Evolutionary conservation across 1,140 invertebrate genomes (phyloP).

Genomic region (Heliothis virescens): DNA sequence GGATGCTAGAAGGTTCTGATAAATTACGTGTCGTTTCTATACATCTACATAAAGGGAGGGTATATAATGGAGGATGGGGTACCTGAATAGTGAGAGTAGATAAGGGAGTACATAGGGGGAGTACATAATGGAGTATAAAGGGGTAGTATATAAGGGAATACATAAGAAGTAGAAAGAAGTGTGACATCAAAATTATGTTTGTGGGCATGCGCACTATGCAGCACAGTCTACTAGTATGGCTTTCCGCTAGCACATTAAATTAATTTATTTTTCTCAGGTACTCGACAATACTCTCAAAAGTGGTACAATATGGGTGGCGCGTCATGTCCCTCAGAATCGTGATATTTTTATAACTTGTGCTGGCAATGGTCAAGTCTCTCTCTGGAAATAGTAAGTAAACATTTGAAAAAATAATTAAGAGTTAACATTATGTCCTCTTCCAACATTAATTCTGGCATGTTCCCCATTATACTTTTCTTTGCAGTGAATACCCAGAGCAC

Average conservation of each 20-base stretch:
- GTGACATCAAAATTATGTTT: no score
- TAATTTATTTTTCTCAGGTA: slow-evolving; percentile 66
- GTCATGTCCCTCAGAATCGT: slow-evolving; percentile 97
- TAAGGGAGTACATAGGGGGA: background rate
- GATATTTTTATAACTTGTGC: slow-evolving; percentile 97
- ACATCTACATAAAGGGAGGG: background rate
- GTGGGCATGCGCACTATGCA: no score
- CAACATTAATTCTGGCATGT: no score
- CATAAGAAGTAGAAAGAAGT: no score
- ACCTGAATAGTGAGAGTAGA: no score
- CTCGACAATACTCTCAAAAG: slow-evolving; percentile 77
- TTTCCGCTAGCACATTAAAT: background rate
- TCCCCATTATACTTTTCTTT: slow-evolving; percentile 50
- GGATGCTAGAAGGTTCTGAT: background rate
- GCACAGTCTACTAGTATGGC: no score
- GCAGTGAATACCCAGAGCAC: slow-evolving; percentile 93
- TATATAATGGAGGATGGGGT: no score
- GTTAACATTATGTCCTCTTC: no score
- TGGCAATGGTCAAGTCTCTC: slow-evolving; percentile 93
- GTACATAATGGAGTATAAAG: no score
- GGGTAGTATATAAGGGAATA: no score
- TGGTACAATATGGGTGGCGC: slow-evolving; percentile 91
- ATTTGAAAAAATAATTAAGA: no score
- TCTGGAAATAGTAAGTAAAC: slow-evolving; percentile 96
- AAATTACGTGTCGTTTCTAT: no score